phyloP scores from a whole-genome alignment of 2,113 vertebrate species.

The Melanocharis versteri region DNA sequence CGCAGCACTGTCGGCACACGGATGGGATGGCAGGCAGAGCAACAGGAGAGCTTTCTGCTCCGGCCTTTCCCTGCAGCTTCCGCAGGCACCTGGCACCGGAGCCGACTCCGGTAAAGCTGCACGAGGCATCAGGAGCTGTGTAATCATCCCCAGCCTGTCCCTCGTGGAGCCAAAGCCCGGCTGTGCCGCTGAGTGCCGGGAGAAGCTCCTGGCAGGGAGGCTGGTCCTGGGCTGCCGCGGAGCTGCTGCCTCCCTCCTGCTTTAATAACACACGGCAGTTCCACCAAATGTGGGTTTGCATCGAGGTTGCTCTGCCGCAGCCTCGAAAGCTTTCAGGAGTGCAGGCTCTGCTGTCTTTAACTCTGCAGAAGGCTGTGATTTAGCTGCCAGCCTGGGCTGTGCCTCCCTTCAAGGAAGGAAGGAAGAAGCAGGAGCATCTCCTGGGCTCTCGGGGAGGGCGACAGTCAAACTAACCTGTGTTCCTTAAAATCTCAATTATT shows the following conservation, averaged over 20 bases:
- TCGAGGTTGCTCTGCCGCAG: not conserved
- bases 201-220: not conserved
- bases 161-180: not conserved
- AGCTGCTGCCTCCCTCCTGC: not conserved
- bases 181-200: not conserved
- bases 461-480: not conserved
- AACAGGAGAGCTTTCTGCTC: not conserved
- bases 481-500: not conserved
- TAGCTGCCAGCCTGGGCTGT: not conserved
- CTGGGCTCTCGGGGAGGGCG: not conserved
- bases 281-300: not conserved
- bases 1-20: rapidly evolving
- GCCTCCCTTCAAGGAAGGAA: not conserved
- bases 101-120: not conserved
- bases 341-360: not conserved
- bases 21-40: not conserved
- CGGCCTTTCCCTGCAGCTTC: not conserved
- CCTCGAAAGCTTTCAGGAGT: not conserved
- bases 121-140: not conserved
- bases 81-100: not conserved
- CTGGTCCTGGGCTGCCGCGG: not conserved
- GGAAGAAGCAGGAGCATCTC: not conserved
- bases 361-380: not conserved
- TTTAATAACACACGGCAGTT: not conserved
- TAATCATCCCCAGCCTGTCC: not conserved